Percentiles rank a stretch among this genome's conserved stretches.
These are phyloP conservation scores for Capitella teleta DNA, from an alignment of 1,140 invertebrate genomes.

Conservation along the genomic window DNA sequence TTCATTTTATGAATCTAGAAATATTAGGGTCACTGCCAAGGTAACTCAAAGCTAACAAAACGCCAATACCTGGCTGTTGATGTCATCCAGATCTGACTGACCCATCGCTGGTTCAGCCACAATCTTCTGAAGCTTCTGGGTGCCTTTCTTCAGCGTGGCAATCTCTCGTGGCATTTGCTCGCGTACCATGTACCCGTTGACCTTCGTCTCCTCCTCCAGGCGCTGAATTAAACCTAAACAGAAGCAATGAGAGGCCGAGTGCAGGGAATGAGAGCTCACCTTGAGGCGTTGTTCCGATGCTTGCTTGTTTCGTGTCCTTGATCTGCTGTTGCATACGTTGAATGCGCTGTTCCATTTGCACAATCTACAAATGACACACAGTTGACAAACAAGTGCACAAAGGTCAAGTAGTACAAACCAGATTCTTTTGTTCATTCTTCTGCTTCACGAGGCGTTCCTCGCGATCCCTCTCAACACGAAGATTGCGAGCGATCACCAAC, in stretches of 20 bases:
- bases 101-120: slow-evolving; percentile 55
- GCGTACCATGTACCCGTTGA: slow-evolving; percentile 62
- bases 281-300: slow-evolving; percentile 48
- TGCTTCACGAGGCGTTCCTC: slow-evolving; percentile 54
- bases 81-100: slow-evolving; percentile 53
- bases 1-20: slow-evolving; percentile 51
- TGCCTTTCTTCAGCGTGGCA: slow-evolving; percentile 49
- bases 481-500: slow-evolving; percentile 55
- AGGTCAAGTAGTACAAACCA: no score
- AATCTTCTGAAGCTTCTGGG: slow-evolving; percentile 58
- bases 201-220: slow-evolving; percentile 63
- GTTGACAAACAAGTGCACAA: no score
- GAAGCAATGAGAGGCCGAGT: no score
- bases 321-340: slow-evolving; percentile 48
- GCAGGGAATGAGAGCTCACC: slow-evolving; percentile 35
- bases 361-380: no score
- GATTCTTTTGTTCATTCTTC: slow-evolving; percentile 49
- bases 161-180: slow-evolving; percentile 65
- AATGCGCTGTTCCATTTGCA: slow-evolving; percentile 47
- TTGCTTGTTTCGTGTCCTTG: slow-evolving; percentile 47
- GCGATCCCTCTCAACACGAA: slow-evolving; percentile 62
- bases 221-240: slow-evolving; percentile 47
- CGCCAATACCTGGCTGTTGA: slow-evolving; percentile 57
- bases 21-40: neutral
- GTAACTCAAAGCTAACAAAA: no score